Evolutionary conservation across 2,797 vertebrate species (phyloP).

Genomic region (Crocidura indochinensis): DNA sequence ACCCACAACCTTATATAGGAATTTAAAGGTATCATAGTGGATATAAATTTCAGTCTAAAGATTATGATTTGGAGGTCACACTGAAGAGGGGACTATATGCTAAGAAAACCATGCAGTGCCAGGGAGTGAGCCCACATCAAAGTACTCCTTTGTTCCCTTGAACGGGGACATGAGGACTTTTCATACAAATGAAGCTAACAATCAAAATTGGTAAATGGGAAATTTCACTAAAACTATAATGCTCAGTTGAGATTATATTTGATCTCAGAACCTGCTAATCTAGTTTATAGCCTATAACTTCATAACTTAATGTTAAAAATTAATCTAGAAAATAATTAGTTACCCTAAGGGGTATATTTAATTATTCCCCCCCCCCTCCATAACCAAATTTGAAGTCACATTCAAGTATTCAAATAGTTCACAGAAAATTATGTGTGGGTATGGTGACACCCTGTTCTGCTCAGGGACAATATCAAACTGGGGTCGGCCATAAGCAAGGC

Average conservation of each 20-base stretch:
- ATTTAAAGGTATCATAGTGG: too few relatives aligned
- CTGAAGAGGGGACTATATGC: too few relatives aligned
- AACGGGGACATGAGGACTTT: conserved; percentile 2
- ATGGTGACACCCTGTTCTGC: too few relatives aligned
- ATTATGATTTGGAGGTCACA: too few relatives aligned
- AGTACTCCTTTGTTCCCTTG: too few relatives aligned
- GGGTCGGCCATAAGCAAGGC: too few relatives aligned
- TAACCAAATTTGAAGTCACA: conserved; percentile 23
- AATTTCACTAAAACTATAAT: conserved; percentile 19
- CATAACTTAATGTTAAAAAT: background rate
- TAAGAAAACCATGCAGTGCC: too few relatives aligned
- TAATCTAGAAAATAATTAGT: conserved; percentile 24
- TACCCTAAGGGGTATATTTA: background rate
- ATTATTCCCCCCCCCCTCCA: background rate
- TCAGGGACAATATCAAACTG: too few relatives aligned
- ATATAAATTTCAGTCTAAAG: too few relatives aligned
- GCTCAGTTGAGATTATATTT: background rate
- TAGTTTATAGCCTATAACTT: conserved; percentile 35
- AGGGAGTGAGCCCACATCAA: too few relatives aligned
- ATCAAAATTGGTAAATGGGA: background rate
- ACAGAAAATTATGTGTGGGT: too few relatives aligned
- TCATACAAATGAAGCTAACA: conserved; percentile 45
- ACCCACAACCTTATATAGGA: too few relatives aligned
- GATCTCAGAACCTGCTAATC: conserved; percentile 11
- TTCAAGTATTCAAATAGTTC: background rate